Percentiles rank a stretch among this genome's conserved stretches.
Evolutionary conservation across 2,113 vertebrate species (phyloP).

Genomic region (Protomyctophum bolini): DNA sequence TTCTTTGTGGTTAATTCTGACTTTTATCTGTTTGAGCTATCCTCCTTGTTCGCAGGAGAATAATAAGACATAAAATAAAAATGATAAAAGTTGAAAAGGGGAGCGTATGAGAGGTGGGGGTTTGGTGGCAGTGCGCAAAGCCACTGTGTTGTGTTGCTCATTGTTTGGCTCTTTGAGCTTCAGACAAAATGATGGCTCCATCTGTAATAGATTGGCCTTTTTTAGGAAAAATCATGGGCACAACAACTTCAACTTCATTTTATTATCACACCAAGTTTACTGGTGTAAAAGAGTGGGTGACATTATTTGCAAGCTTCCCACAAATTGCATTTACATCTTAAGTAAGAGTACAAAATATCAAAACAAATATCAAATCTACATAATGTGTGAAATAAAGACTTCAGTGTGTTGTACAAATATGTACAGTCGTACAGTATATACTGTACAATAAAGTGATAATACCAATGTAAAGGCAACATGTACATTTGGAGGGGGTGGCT

Average conservation of each 20-base stretch:
- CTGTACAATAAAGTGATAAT: no score
- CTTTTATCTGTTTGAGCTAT: constrained; percentile 46
- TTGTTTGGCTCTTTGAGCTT: constrained; percentile 28
- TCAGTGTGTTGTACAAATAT: no score
- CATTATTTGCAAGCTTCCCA: no score
- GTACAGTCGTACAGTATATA: no score
- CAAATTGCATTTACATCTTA: no score
- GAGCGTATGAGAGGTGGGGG: background rate
- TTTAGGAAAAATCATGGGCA: constrained; percentile 6
- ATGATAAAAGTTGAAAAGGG: constrained; percentile 38
- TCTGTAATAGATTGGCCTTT: constrained; percentile 12
- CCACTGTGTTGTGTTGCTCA: background rate
- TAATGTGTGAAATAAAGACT: no score
- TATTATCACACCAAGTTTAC: no score
- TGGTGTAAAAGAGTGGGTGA: no score
- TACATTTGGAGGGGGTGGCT: background rate
- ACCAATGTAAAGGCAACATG: no score
- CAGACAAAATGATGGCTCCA: constrained; percentile 29
- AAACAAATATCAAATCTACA: no score
- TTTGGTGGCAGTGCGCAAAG: constrained; percentile 14
- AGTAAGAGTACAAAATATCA: no score
- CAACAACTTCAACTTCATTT: background rate
- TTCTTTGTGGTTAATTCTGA: constrained; percentile 52
- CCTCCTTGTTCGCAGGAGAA: constrained; percentile 12
- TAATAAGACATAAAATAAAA: constrained; percentile 44